phyloP scores from a whole-genome alignment of 2,113 vertebrate species.

The Machaerirhynchus nigripectus region DNA sequence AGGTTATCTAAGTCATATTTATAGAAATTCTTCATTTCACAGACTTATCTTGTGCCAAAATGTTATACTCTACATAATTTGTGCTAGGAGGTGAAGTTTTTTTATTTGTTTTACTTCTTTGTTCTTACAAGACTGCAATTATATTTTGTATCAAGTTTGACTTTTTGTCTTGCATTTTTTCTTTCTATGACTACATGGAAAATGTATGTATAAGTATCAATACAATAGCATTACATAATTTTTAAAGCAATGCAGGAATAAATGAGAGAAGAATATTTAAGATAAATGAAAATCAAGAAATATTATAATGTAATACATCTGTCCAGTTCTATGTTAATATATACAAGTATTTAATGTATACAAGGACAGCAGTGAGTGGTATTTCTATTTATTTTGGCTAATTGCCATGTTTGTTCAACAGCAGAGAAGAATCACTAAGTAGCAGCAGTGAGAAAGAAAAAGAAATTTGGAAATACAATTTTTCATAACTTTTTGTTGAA shows the following conservation, averaged over 20 bases:
- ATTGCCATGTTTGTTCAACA: neutral
- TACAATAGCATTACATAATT: neutral
- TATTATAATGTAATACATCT: neutral
- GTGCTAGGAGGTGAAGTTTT: accelerated
- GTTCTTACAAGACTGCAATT: neutral
- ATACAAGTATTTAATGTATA: neutral
- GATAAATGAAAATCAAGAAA: neutral
- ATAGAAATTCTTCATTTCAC: neutral
- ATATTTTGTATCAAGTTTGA: neutral
- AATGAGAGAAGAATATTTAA: neutral
- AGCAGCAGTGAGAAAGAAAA: neutral
- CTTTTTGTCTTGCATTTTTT: neutral
- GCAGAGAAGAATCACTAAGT: neutral
- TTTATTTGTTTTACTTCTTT: neutral
- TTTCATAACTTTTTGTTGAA: neutral
- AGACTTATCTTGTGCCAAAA: neutral
- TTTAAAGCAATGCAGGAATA: neutral
- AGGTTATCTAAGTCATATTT: neutral
- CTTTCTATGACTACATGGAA: neutral
- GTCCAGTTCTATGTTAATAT: neutral
- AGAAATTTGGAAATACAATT: neutral
- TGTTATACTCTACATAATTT: neutral
- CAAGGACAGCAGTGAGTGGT: neutral
- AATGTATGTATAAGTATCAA: neutral
- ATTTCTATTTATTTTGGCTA: neutral